Evolutionary conservation across 2,888 invertebrate genomes (phyloP).

Genomic region (Stenchaetothrips biformis): DNA sequence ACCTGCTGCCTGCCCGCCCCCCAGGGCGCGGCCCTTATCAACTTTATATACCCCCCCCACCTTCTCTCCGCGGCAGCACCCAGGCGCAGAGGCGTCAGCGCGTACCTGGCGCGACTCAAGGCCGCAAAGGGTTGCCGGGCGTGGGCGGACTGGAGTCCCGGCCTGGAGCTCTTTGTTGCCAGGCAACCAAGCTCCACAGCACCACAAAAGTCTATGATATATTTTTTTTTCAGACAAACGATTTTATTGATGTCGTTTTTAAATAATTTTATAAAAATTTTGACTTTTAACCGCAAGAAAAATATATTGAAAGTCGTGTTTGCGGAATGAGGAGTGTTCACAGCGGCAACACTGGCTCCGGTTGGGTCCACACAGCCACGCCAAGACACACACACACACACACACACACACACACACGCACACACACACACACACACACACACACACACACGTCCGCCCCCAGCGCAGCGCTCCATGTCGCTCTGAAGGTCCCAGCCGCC

Average conservation of each 20-base stretch:
- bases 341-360: neutral
- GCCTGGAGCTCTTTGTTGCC: neutral
- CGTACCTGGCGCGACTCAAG: no score
- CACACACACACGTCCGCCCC: neutral
- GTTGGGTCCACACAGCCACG: neutral
- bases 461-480: neutral
- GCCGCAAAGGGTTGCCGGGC: no score
- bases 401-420: conserved; percentile 1
- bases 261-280: no score
- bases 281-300: no score
- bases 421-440: conserved; percentile 4
- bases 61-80: neutral
- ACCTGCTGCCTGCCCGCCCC: neutral
- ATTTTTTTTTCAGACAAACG: no score
- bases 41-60: no score
- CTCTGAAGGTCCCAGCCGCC: neutral
- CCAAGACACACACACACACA: neutral
- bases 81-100: neutral
- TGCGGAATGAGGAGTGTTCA: neutral
- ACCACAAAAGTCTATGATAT: no score
- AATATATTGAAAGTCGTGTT: neutral
- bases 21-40: neutral
- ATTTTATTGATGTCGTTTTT: neutral
- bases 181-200: no score
- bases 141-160: no score